Base-by-base conservation (phyloP, 2,888 invertebrate species). In the Argyresthia goedartella region DNA sequence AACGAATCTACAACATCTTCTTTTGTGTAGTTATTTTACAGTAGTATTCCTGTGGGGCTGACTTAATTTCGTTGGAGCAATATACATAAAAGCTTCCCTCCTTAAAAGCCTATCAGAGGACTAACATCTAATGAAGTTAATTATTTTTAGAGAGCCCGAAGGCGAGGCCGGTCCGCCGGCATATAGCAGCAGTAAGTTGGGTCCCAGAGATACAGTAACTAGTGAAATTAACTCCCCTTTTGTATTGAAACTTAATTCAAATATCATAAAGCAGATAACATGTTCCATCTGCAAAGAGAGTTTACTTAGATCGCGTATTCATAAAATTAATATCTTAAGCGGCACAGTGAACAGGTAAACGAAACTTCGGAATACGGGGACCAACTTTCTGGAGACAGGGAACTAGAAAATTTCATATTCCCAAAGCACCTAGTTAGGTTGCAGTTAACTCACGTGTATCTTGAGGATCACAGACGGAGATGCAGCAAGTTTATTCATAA, bases 391-490 rank as follows among this genome's bases (percentile, higher is more conserved):
- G 64, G 72, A 69, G 77, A 79, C 76, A 75, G 67, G 70, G 65
- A 74, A 73, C 66, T 70, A 65, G 70, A 64, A 76, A 80, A 76
- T 81, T 76, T 78, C 74, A 80, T 78, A 81, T 77, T 73, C 70
- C 58, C 36, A 60, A 59, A 25, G 46, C 46, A 16, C 16, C 15
- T 44, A 44, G 44, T 44, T 60, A 60, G 66, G 65, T 67, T 66
- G 63, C 69, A 55, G 55, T 58, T 55, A 52, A 52, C 49, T 14
- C 39, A 53, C 50, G 52, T 45, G 53, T 25, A 25, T 2, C 6
- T 25, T 6, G 25, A 25, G 25, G 25, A 25, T 25, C 25, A 25
- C 25, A 25, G 25, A 4, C 25, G 25, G 25, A 25, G 25, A 25
- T 25, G 25, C 25, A 25, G 25, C 2, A 25, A 25, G 25, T 25